phyloP scores from a whole-genome alignment of 2,113 vertebrate species.

The Castor canadensis region DNA sequence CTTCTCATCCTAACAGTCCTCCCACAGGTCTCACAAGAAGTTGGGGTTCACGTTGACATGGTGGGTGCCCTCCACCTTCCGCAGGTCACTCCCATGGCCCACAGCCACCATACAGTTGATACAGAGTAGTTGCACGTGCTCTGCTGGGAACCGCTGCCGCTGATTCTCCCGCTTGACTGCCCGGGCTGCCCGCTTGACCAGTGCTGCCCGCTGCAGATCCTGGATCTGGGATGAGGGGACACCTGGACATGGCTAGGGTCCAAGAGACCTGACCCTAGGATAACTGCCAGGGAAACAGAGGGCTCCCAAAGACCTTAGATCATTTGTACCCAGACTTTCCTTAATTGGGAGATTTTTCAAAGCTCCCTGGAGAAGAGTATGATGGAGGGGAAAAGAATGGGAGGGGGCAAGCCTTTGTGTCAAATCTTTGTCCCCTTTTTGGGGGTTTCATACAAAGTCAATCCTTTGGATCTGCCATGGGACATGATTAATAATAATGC shows the following conservation, averaged over 20 bases:
- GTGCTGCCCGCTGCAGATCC: constrained; percentile 81
- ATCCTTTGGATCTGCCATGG: background rate
- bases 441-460: background rate
- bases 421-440: background rate
- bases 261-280: background rate
- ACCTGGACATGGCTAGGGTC: accelerated
- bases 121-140: constrained; percentile 84
- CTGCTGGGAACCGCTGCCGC: constrained; percentile 71
- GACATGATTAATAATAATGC: background rate
- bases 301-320: background rate
- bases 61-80: constrained; percentile 87
- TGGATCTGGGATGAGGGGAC: constrained; percentile 81
- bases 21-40: constrained; percentile 88
- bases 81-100: constrained; percentile 88
- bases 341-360: background rate
- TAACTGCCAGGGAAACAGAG: background rate
- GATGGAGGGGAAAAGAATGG: too few species aligned
- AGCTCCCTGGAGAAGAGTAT: background rate
- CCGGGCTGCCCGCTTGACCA: constrained; percentile 66
- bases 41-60: constrained; percentile 89
- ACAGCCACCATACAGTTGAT: constrained; percentile 84
- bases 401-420: background rate
- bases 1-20: accelerated
- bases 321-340: background rate
- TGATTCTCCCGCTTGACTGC: constrained; percentile 4